Percentiles rank a stretch among this genome's conserved stretches.
Evolutionary conservation across 1,140 invertebrate species (phyloP).

Genomic region (Calephelis nemesis): DNA sequence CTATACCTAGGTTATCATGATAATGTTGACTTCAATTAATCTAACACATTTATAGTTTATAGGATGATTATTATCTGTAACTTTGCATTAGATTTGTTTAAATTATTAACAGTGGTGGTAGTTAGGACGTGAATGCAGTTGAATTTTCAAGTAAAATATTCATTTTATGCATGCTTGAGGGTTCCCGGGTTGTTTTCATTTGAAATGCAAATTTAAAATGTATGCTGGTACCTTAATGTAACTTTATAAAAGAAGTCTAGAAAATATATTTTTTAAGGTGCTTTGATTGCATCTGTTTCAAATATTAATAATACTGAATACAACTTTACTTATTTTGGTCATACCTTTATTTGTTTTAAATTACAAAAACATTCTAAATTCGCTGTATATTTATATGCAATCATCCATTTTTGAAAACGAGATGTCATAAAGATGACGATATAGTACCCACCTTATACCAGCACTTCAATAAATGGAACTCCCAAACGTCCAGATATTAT

Average conservation of each 20-base stretch:
- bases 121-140: conserved; percentile 25
- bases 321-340: too few species aligned
- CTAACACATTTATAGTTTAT: conserved; percentile 27
- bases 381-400: too few species aligned
- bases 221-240: background rate
- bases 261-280: background rate
- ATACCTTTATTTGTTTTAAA: too few species aligned
- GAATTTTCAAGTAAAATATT: background rate
- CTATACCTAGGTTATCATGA: conserved; percentile 51
- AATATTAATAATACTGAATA: too few species aligned
- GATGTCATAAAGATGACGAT: too few species aligned
- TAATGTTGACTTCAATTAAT: conserved; percentile 55
- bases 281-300: too few species aligned
- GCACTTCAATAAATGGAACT: too few species aligned
- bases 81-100: conserved; percentile 22
- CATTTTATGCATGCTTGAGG: conserved; percentile 14
- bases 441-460: too few species aligned
- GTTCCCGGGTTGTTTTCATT: conserved; percentile 2
- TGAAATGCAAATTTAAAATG: conserved; percentile 4
- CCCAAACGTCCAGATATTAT: too few species aligned
- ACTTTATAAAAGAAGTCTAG: background rate
- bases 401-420: too few species aligned
- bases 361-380: too few species aligned
- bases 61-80: background rate
- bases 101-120: conserved; percentile 26